A percentile compares a stretch with the other conserved stretches of the same genome.
Conservation (phyloP, 2,888 invertebrate genomes). For the Megastigmus dorsalis region DNA sequence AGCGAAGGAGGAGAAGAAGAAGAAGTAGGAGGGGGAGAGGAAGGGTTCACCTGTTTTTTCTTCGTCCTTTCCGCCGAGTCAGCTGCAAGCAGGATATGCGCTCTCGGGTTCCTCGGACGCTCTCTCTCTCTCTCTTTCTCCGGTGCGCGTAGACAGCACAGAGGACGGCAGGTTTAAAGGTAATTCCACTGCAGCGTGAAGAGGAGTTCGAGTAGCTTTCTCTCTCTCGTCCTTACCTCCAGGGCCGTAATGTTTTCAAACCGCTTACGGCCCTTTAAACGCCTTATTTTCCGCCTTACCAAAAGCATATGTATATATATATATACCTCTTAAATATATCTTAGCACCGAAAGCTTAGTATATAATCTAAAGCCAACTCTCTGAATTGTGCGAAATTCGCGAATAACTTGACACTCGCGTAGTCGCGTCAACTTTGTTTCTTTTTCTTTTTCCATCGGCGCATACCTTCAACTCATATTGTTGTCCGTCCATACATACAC, state of each 20-base stretch:
- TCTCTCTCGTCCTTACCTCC: no score
- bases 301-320: background rate
- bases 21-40: background rate
- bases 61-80: constrained; percentile 35
- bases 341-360: no score
- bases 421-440: no score
- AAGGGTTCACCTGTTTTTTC: constrained; percentile 18
- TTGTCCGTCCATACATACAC: no score
- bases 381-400: no score
- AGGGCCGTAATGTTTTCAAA: constrained; percentile 18
- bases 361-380: no score
- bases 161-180: constrained; percentile 33
- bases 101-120: background rate
- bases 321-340: no score
- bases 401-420: no score
- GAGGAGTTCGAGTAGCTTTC: background rate
- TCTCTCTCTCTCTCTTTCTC: constrained; percentile 3
- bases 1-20: no score
- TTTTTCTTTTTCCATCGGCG: no score
- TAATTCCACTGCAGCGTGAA: constrained; percentile 15
- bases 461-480: no score
- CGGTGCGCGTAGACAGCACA: no score
- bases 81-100: constrained; percentile 30
- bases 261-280: constrained; percentile 31
- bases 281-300: constrained; percentile 6